A percentile compares a stretch with the other conserved stretches of the same genome.
phyloP scores from a whole-genome alignment of 2,113 vertebrate genomes.

The Hippocampus comes region DNA sequence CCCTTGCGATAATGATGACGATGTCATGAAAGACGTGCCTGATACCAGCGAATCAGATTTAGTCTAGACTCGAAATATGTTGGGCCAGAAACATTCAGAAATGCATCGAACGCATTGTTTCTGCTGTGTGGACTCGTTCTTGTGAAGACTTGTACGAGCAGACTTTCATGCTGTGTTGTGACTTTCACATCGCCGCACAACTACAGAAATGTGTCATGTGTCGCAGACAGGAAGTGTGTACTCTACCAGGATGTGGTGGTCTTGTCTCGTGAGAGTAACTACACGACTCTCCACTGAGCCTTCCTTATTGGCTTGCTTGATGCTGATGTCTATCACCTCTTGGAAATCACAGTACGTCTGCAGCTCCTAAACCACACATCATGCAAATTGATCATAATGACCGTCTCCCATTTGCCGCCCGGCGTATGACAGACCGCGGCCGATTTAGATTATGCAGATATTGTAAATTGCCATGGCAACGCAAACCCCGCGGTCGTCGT shows the following conservation, averaged over 20 bases:
- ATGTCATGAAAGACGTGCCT: no score
- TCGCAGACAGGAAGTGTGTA: background rate
- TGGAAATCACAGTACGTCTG: slow-evolving; percentile 94
- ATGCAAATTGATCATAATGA: background rate
- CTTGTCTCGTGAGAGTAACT: slow-evolving; percentile 90
- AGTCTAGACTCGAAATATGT: background rate
- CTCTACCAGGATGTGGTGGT: slow-evolving; percentile 86
- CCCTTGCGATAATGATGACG: no score
- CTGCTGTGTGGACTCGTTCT: background rate
- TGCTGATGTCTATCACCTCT: slow-evolving; percentile 92
- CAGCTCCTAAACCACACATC: slow-evolving; percentile 75
- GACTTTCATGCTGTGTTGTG: background rate
- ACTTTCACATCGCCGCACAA: background rate
- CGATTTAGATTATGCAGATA: background rate
- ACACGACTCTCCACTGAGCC: slow-evolving; percentile 87
- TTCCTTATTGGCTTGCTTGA: slow-evolving; percentile 91
- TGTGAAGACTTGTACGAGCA: background rate
- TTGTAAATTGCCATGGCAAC: slow-evolving; percentile 5
- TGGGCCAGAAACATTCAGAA: slow-evolving; percentile 4
- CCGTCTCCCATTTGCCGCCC: slow-evolving; percentile 33
- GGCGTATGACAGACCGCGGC: background rate
- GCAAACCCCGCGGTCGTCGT: background rate
- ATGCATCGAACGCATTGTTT: no score
- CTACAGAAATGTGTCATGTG: background rate
- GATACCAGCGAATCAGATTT: background rate